phyloP scores from a whole-genome alignment of 2,797 vertebrate species.

The Propithecus perrieri region DNA sequence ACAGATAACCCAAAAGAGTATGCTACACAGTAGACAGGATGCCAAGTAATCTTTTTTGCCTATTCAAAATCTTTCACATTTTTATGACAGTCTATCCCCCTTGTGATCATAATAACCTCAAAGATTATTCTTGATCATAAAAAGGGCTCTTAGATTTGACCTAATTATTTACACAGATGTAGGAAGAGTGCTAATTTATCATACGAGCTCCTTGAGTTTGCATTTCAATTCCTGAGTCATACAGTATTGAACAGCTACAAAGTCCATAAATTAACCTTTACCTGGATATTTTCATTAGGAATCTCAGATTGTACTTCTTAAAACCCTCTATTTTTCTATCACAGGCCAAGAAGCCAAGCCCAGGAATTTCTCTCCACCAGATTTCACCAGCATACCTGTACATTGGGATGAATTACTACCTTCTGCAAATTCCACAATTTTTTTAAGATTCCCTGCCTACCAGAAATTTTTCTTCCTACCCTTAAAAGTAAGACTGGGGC shows the following conservation, averaged over 20 bases:
- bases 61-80: not conserved
- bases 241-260: not conserved
- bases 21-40: not conserved
- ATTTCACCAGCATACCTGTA: not conserved
- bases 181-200: not conserved
- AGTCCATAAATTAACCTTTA: not conserved
- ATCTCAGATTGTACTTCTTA: constrained; percentile 1
- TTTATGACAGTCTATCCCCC: not conserved
- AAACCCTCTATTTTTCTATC: constrained; percentile 1
- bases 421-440: not conserved
- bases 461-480: not conserved
- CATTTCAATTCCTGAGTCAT: constrained; percentile 17
- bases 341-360: not conserved
- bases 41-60: not conserved
- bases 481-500: not conserved
- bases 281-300: constrained; percentile 22
- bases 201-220: not conserved
- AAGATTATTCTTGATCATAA: constrained; percentile 9
- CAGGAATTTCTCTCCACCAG: not conserved
- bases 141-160: not conserved
- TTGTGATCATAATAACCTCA: not conserved
- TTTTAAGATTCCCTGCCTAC: not conserved
- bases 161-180: constrained; percentile 8
- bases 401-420: not conserved
- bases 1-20: not conserved